Conservation (phyloP, 2,113 vertebrate genomes). For the Pteropus alecto region DNA sequence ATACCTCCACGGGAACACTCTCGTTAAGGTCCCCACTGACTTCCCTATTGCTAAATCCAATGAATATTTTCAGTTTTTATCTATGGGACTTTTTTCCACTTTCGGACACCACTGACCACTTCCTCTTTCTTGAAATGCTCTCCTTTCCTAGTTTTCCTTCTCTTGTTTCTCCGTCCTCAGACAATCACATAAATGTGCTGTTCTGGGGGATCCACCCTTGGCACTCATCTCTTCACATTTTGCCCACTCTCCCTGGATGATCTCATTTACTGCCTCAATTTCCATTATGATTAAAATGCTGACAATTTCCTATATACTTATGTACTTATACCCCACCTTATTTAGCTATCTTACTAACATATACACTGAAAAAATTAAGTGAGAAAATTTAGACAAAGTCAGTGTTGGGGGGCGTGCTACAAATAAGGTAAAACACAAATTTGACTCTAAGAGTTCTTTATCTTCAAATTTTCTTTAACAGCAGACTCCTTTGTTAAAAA, state of each 20-base stretch:
- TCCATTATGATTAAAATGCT: background rate
- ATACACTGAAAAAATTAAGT: background rate
- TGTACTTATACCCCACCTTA: background rate
- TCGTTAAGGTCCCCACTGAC: background rate
- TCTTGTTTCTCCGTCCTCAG: background rate
- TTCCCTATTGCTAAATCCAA: background rate
- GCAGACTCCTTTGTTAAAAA: background rate
- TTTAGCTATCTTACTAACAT: background rate
- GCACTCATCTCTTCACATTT: background rate
- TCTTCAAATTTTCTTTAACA: background rate
- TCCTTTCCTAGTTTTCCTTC: background rate
- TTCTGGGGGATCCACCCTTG: background rate
- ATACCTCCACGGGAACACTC: background rate
- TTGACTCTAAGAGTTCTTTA: background rate
- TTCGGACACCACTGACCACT: background rate
- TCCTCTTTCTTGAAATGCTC: background rate
- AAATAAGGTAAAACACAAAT: background rate
- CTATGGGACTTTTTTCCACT: background rate
- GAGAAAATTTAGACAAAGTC: background rate
- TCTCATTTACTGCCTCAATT: background rate
- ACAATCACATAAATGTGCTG: background rate
- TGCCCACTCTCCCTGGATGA: background rate
- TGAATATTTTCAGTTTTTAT: background rate
- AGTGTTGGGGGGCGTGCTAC: background rate
- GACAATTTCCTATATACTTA: background rate